Conservation (phyloP, 2,113 vertebrate species). For the Acrocephalus arundinaceus region DNA sequence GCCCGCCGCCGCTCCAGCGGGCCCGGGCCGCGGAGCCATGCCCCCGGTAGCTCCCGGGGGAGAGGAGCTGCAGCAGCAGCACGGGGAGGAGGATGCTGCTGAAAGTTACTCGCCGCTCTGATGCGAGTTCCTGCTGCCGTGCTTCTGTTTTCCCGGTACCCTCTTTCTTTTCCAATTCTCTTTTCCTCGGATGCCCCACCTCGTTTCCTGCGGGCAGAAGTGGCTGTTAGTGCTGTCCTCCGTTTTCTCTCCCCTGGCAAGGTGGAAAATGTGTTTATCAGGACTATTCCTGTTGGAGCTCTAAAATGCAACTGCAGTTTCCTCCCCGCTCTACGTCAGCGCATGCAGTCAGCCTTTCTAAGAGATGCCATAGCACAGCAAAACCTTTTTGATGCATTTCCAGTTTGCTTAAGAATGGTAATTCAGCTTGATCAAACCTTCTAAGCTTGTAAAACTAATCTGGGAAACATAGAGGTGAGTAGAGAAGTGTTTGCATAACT, state of each 20-base stretch:
- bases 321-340: accelerated
- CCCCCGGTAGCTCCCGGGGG: accelerated
- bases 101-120: not conserved
- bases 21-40: not conserved
- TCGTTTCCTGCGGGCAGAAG: not conserved
- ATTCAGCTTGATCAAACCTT: not conserved
- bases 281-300: not conserved
- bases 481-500: not conserved
- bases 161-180: not conserved
- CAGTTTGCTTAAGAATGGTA: not conserved
- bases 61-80: not conserved
- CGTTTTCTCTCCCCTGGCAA: not conserved
- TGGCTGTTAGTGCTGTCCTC: not conserved
- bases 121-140: not conserved
- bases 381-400: not conserved
- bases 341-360: not conserved
- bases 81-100: not conserved
- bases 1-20: accelerated
- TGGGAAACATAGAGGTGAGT: not conserved
- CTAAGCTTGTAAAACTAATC: not conserved
- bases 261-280: not conserved
- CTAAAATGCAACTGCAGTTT: not conserved
- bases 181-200: not conserved
- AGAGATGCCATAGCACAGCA: not conserved
- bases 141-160: not conserved